Conservation (phyloP, 2,113 vertebrate species). For the Tympanuchus pallidicinctus region DNA sequence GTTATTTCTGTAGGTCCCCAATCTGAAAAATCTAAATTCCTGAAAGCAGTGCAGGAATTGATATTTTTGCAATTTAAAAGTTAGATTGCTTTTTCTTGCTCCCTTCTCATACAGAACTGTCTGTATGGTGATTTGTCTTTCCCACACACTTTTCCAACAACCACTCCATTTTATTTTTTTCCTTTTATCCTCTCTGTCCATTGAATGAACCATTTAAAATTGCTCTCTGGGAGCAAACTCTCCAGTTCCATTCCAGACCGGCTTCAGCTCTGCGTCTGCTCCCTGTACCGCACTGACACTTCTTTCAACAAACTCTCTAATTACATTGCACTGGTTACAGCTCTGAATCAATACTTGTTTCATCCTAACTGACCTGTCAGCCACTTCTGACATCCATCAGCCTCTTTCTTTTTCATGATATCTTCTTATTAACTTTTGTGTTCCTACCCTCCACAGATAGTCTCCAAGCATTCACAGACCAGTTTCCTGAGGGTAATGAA, state of each 20-base stretch:
- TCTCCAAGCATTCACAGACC: background rate
- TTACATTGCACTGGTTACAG: background rate
- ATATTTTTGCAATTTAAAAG: background rate
- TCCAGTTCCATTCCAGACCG: rapidly evolving
- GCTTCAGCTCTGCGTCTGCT: background rate
- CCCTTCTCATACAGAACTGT: background rate
- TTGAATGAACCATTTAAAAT: background rate
- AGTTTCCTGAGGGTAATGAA: background rate
- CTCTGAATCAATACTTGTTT: background rate
- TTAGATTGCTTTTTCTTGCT: background rate
- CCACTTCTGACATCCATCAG: background rate
- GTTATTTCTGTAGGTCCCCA: background rate
- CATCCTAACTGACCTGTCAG: constrained; percentile 14
- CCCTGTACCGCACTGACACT: background rate
- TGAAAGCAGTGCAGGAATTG: background rate
- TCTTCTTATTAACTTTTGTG: background rate
- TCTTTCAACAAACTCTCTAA: background rate
- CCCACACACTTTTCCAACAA: background rate
- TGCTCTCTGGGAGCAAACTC: background rate
- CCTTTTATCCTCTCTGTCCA: background rate
- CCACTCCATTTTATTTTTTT: background rate
- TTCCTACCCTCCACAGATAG: background rate
- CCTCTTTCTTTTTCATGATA: background rate
- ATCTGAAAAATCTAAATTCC: background rate
- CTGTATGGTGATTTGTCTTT: background rate